Base-by-base conservation (phyloP, 2,113 vertebrate species). In the Cyprinodon brontotheroides region DNA sequence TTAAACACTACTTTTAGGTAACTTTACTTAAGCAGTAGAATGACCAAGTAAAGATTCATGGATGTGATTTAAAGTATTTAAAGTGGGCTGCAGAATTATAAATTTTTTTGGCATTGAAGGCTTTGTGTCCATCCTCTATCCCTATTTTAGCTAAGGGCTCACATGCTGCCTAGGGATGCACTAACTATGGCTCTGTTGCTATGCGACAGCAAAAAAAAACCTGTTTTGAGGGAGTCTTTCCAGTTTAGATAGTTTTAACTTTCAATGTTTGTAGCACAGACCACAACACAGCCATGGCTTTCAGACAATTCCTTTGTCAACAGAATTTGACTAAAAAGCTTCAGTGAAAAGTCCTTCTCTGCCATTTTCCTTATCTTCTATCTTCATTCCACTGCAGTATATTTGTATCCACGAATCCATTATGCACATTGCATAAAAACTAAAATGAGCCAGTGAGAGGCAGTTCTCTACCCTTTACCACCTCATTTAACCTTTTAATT, bases 401-500 rank as follows among this genome's bases (percentile, higher is more conserved):
- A 72, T 85, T 77, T 78, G 75, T 81, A 80, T 78, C 70, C 78
- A 47, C 63, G 85, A 71, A 73, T 90, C 71, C 70, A 86, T 81
- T 61, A 83, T 80, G 79, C 61, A 72, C 61, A 71, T 72, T 68
- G 61, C 75, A 68, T 65, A 68, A 65, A 88, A 73, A 86, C 62
- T 53, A 82, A 78, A 83, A 59, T 37, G 68, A 85, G 70, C 66
- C 79, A 77, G 82, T 69, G 70, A 81, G 70, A 85, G 70, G 79
- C 76, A 81, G 62, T 69, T 62, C 20, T 22, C 75, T 74, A 78
- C 65, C 83, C 84, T 81, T 83, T 78, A 67, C 57, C 70, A 79
- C 79, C 66, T 83, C 74, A 80, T 91, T 91, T 92, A 92, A 93
- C 86, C 89, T 93, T 92, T 92, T 79, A 89, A 91, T 91, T 91